Evolutionary conservation across 2,113 vertebrate genomes (phyloP), one percentile per base, ranked within the genome.

Genomic region (Chrysemys picta): DNA sequence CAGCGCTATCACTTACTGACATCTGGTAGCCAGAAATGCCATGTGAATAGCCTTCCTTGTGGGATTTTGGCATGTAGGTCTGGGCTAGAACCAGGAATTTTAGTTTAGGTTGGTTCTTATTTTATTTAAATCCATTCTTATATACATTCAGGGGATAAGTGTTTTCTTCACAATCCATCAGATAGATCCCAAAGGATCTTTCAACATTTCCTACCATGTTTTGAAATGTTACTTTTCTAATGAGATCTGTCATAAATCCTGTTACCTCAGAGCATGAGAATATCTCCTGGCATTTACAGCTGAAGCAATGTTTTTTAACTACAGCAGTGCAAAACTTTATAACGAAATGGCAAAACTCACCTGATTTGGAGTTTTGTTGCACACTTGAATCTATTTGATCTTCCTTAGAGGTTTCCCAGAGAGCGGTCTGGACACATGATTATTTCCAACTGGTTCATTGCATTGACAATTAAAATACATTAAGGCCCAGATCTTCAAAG

Each of bases 141-240:
- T 72, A 12, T 53, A 9, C 4, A 31, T 5, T 83, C 54, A 56
- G 53, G 9, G 16, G 89, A 42, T 52, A 87, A 62, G 3, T 0
- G 8, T 84, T 88, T 92, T 85, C 56, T 86, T 88, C 45, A 5
- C 52, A 85, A 10, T 45, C 25, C 24, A 19, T 76, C 5, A 81
- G 80, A 84, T 47, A 8, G 50, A 89, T 93, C 75, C 17, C 29
- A 76, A 90, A 82, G 9, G 22, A 27, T 50, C 3, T 53, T 35
- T 50, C 13, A 49, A 4, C 65, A 76, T 89, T 92, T 87, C 45
- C 35, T 80, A 5, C 59, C 50, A 49, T 76, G 72, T 45, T 45
- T 45, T 76, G 35, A 76, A 76, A 76, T 45, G 24, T 76, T 42
- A 76, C 42, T 76, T 76, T 76, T 45, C n/a, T 45, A 76, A 45